Evolutionary conservation across 1,140 invertebrate species (phyloP), one percentile per base, ranked within the genome.

Genomic region (Habropoda laboriosa): DNA sequence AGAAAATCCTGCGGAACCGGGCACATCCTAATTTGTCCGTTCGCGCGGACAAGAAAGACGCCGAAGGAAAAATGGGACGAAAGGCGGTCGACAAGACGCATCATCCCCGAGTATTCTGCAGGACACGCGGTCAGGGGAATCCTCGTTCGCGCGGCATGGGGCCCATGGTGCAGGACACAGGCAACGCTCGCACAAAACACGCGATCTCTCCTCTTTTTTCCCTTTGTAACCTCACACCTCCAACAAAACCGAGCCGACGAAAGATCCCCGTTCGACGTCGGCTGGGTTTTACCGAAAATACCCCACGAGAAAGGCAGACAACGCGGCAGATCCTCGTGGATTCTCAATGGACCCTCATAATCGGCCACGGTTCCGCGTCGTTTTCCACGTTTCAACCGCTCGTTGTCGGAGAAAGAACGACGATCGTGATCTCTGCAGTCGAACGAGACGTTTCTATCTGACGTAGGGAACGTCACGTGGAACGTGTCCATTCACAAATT

Each of bases 191-290:
- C 49, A 83, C 66, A 89, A 92, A 91, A 92, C 85, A 86, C 84
- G 73, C 55, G 88, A 90, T 89, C 86, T 86, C 45, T 16, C 84
- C 84, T 86, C 78, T 74, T 64, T n/a, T 78, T 87, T 76, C 85
- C 77, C 21, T 91, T 92, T 92, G 92, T 91, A 91, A 90, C 74
- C 87, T 92, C 90, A 90, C 91, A 92, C 92, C 91, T 92, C 49
- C 67, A 68, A 91, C 88, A 90, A 91, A 91, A 90, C 77, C 81
- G 68, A 87, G 79, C 83, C 74, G 73, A 80, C 81, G 82, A 87
- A 86, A 87, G 86, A 77, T 90, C 90, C 83, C n/a, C n/a, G n/a
- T 81, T 74, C 79, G 73, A 49, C 55, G 72, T 82, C 68, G 85
- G 63, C 83, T 74, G 81, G 82, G 42, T 85, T 85, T 87, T 83